Conservation (phyloP, 2,888 invertebrate species). For the Trachelus iudaicus region DNA sequence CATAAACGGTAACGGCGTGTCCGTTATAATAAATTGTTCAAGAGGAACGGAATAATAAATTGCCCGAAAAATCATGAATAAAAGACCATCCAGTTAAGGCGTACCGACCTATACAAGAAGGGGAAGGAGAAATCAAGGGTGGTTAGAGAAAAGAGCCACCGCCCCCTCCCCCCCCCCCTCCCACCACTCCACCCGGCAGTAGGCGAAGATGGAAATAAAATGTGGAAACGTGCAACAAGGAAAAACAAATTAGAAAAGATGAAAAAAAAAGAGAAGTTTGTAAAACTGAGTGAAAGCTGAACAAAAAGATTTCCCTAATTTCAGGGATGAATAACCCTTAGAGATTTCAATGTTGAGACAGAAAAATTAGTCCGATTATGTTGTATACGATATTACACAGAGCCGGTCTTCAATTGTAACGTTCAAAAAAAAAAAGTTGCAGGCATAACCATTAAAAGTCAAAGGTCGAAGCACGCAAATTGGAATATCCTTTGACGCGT, state of each 20-base stretch:
- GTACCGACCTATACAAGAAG: neutral
- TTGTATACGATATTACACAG: neutral
- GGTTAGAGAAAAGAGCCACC: neutral
- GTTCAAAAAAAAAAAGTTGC: neutral
- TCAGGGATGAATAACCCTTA: neutral
- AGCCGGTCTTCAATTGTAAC: neutral
- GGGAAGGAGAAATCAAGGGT: neutral
- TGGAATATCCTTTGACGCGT: neutral
- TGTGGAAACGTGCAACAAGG: neutral
- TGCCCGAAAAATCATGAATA: neutral
- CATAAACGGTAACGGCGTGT: neutral
- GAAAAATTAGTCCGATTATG: neutral
- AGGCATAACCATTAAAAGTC: neutral
- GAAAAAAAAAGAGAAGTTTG: neutral
- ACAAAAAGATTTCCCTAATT: neutral
- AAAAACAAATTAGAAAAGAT: neutral
- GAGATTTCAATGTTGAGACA: neutral
- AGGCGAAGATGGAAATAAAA: neutral
- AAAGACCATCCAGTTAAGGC: neutral
- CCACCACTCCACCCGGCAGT: neutral
- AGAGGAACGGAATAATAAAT: neutral
- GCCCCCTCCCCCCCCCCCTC: rapidly evolving
- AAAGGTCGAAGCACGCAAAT: neutral
- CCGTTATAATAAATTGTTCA: neutral
- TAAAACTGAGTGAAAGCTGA: neutral